A percentile compares a stretch with the other conserved stretches of the same genome.
phyloP scores from a whole-genome alignment of 2,113 vertebrate species.

The Xiphophorus hellerii region DNA sequence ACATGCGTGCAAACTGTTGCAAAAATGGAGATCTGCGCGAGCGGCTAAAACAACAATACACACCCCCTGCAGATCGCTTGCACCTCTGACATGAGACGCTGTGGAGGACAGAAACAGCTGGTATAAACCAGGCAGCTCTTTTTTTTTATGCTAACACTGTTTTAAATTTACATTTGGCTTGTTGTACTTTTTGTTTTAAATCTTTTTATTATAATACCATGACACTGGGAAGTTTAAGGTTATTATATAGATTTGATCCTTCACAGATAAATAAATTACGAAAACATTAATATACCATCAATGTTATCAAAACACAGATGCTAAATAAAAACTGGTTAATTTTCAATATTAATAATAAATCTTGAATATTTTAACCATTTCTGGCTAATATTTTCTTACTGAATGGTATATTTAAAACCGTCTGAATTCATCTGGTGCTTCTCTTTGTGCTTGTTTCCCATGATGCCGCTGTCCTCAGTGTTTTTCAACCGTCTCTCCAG shows the following conservation, averaged over 20 bases:
- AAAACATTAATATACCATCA: not conserved
- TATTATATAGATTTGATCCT: too few species aligned
- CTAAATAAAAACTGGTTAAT: conserved; percentile 7
- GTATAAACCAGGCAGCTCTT: not conserved
- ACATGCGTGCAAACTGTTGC: not conserved
- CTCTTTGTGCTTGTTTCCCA: not conserved
- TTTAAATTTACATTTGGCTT: not conserved
- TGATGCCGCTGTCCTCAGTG: not conserved
- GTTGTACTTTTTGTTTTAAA: not conserved
- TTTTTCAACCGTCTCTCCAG: not conserved
- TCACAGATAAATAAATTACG: not conserved
- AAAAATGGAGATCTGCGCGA: not conserved
- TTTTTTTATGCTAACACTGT: not conserved
- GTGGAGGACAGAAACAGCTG: too few species aligned
- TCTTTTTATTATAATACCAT: not conserved
- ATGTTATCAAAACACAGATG: not conserved
- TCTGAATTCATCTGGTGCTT: not conserved
- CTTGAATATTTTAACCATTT: conserved; percentile 58
- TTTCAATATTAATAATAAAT: conserved; percentile 32
- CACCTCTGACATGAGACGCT: not conserved
- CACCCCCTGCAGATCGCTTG: not conserved
- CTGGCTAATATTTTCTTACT: not conserved
- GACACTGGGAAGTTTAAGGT: not conserved
- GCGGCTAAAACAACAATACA: not conserved
- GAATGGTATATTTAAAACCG: not conserved